Evolutionary conservation across 2,113 vertebrate species (phyloP).

Genomic region (Chaenocephalus aceratus): DNA sequence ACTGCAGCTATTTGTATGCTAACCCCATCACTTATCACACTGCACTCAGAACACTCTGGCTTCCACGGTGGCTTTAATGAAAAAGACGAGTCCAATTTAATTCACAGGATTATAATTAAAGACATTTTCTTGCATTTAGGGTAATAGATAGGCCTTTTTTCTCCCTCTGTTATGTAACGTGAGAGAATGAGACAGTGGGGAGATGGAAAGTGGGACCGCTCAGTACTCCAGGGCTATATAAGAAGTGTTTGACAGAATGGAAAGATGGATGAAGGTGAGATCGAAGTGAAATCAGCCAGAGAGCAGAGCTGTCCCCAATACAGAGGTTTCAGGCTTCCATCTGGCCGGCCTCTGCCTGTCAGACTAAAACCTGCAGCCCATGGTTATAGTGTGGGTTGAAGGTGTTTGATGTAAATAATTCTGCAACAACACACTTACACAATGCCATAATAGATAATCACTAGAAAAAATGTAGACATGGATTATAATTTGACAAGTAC

Average conservation of each 20-base stretch:
- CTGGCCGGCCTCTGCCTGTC: conserved; percentile 24
- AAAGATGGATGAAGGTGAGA: conserved; percentile 59
- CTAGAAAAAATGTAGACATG: background rate
- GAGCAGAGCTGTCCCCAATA: conserved; percentile 47
- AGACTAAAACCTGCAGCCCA: conserved; percentile 33
- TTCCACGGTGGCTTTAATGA: conserved; percentile 29
- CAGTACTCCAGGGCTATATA: conserved; percentile 36
- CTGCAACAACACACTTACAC: conserved; percentile 7
- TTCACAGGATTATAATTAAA: conserved; percentile 62
- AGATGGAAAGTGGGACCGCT: conserved; percentile 60
- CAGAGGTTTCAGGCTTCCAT: conserved; percentile 50
- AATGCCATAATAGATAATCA: background rate
- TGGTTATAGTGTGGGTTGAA: conserved; percentile 19
- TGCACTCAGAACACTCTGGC: conserved; percentile 22
- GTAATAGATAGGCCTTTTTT: conserved; percentile 58
- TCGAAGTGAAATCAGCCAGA: conserved; percentile 62
- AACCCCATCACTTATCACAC: conserved; percentile 53
- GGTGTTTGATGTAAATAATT: conserved; percentile 23
- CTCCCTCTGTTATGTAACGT: conserved; percentile 56
- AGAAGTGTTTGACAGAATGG: conserved; percentile 66
- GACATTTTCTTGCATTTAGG: conserved; percentile 49
- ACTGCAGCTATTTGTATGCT: conserved; percentile 58
- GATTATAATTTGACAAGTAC: background rate
- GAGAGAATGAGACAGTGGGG: conserved; percentile 58
- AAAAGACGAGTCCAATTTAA: conserved; percentile 55